Evolutionary conservation across 2,888 invertebrate species (phyloP).

Genomic region (Synergus gifuensis): DNA sequence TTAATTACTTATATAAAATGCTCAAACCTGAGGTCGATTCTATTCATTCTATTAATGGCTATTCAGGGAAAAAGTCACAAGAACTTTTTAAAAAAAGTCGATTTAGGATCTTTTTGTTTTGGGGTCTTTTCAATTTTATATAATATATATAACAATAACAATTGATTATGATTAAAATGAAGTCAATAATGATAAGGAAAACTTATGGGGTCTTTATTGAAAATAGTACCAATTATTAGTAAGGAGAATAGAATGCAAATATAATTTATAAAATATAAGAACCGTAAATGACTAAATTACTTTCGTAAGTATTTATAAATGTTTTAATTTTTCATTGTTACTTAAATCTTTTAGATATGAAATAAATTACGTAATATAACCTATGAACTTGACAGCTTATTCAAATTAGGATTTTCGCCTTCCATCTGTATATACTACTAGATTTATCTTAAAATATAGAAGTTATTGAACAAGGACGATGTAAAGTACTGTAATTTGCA

Average conservation of each 20-base stretch:
- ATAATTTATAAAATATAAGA: not conserved
- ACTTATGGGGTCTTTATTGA: not conserved
- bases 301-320: not conserved
- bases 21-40: too few relatives aligned
- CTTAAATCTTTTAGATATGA: not conserved
- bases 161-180: not conserved
- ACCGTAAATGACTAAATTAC: not conserved
- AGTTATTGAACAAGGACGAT: not conserved
- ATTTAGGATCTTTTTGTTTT: too few relatives aligned
- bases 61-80: too few relatives aligned
- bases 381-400: not conserved
- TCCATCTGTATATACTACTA: not conserved
- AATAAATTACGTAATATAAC: conserved; percentile 34
- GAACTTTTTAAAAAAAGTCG: too few relatives aligned
- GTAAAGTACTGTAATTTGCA: too few relatives aligned
- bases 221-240: not conserved
- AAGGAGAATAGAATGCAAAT: not conserved
- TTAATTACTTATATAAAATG: too few relatives aligned
- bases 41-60: too few relatives aligned
- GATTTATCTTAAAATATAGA: not conserved
- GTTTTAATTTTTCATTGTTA: not conserved
- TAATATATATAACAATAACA: too few relatives aligned
- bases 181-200: not conserved
- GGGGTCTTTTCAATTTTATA: too few relatives aligned
- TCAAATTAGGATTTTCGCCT: not conserved